Evolutionary conservation across 2,113 vertebrate species (phyloP), one percentile per base, ranked within the genome.

Genomic region (Bubo scandiacus): DNA sequence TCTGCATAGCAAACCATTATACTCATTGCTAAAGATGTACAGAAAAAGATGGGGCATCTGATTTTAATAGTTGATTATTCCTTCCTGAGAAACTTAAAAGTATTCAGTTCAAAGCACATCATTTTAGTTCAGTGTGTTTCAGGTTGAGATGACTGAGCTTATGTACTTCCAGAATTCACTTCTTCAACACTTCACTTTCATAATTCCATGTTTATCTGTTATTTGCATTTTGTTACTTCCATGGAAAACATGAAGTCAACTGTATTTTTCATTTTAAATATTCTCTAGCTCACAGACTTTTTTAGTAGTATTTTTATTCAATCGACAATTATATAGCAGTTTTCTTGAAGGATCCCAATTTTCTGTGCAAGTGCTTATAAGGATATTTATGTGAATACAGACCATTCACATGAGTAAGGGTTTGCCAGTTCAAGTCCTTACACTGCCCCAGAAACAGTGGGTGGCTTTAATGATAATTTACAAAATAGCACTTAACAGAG

Each of bases 391-490:
- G 36, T 81, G 83, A 92, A 84, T 40, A 92, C 22, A 78, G 75
- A 75, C 81, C 58, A 70, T 84, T 54, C 43, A 43, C 17, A 58
- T 5, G 40, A 87, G 57, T 55, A 86, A 57, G 34, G 73, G 47
- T 54, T 72, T 89, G 68, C 80, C 72, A 92, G 92, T 88, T 62
- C 92, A 88, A 83, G 80, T 83, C 63, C 75, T 81, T 55, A 52
- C 5, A 55, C 15, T 68, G 80, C 36, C 34, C 43, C 43, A 89
- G 61, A 75, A 96, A 68, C 47, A 84, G 72, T 55, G 36, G 65
- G 88, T 72, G 52, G 68, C 74, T 94, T 84, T 75, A 94, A 84
- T 45, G 70, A 87, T 51, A 59, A 92, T 81, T 96, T 91, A 84
- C 36, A 87, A 95, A 91, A 79, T 1, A 72, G 65, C 89, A 87